Evolutionary conservation across 1,140 invertebrate genomes (phyloP).

Genomic region (Ganaspis sp.): DNA sequence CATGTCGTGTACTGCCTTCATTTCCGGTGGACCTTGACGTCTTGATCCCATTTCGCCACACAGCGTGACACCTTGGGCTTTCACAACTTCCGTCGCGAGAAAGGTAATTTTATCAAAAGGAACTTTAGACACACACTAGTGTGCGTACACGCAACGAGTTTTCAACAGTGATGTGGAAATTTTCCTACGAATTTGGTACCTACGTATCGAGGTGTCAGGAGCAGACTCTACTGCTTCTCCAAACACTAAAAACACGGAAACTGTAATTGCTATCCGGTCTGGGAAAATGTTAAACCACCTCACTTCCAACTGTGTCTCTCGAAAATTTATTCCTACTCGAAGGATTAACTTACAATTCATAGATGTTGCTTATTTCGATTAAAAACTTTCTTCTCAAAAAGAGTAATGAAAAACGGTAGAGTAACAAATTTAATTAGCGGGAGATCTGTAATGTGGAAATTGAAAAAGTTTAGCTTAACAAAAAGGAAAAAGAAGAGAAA

Average conservation of each 20-base stretch:
- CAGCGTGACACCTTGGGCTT: slow-evolving; percentile 42
- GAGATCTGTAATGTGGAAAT: no score
- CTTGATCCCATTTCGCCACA: slow-evolving; percentile 52
- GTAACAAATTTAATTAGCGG: no score
- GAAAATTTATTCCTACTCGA: slow-evolving; percentile 1
- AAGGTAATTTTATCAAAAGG: slow-evolving; percentile 56
- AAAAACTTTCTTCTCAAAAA: background rate
- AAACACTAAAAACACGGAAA: slow-evolving; percentile 60
- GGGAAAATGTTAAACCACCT: background rate
- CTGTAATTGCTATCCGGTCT: slow-evolving; percentile 61
- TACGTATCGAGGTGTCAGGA: slow-evolving; percentile 60
- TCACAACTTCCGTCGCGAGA: slow-evolving; percentile 46
- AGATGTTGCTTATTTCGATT: background rate
- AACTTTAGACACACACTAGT: slow-evolving; percentile 37
- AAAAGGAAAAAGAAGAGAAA: no score
- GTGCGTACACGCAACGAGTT: slow-evolving; percentile 31
- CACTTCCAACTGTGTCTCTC: background rate
- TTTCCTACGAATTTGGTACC: slow-evolving; percentile 36
- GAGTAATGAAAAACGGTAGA: no score
- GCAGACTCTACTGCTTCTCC: slow-evolving; percentile 54
- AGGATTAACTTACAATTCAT: background rate
- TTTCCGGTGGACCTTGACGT: slow-evolving; percentile 42
- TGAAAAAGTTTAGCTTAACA: no score
- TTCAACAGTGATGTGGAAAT: background rate
- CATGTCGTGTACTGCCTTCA: slow-evolving; percentile 46